Percentiles rank a stretch among this genome's conserved stretches.
Conservation (phyloP, 2,888 invertebrate genomes). For the Nemoura dubitans region DNA sequence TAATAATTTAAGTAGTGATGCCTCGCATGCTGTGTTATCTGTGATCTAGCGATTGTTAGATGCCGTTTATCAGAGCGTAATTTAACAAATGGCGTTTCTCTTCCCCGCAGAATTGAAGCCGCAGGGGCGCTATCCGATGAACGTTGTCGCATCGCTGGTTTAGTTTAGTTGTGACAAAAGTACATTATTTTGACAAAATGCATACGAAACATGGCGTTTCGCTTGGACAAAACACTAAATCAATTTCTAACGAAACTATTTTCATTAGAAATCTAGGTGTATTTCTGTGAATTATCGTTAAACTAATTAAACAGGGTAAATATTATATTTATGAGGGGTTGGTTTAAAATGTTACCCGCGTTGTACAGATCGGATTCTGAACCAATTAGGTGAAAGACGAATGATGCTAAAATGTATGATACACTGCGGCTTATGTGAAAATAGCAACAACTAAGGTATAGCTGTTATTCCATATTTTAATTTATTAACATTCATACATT, state of each 20-base stretch:
- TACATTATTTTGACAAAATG: neutral
- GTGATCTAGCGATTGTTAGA: neutral
- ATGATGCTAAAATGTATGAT: constrained; percentile 8
- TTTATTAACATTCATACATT: neutral
- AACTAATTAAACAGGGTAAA: constrained; percentile 40
- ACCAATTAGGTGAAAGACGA: neutral
- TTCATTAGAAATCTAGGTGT: constrained; percentile 37
- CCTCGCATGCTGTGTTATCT: neutral
- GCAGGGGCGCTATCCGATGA: neutral
- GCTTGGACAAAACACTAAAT: neutral
- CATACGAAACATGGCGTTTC: neutral
- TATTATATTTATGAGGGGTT: constrained; percentile 16
- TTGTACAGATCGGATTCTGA: neutral
- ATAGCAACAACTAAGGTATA: neutral
- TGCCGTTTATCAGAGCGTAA: neutral
- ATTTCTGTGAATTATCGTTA: constrained; percentile 22
- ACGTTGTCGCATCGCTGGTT: neutral
- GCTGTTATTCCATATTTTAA: neutral
- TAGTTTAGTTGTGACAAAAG: neutral
- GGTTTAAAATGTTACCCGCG: neutral
- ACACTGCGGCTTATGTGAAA: neutral
- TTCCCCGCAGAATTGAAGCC: neutral
- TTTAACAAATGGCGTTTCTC: neutral
- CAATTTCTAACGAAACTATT: constrained; percentile 28
- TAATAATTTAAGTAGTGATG: neutral